phyloP scores from a whole-genome alignment of 2,113 vertebrate genomes.

The Gobius niger region DNA sequence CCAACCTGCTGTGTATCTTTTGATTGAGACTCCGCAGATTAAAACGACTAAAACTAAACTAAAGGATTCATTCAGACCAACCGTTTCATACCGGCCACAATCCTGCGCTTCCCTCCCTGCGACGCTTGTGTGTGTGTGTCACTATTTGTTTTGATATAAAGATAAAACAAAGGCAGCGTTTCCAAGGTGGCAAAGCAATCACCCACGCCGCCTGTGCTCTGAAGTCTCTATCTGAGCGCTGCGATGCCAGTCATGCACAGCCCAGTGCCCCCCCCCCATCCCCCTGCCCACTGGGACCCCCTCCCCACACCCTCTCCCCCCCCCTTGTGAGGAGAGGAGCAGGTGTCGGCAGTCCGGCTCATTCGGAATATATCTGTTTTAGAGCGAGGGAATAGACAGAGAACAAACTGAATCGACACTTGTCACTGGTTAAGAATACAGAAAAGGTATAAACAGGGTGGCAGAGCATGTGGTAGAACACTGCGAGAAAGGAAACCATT shows the following conservation, averaged over 20 bases:
- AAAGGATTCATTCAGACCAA: no score
- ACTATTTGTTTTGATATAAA: not conserved
- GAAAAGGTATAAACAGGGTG: not conserved
- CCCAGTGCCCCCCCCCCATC: slow-evolving; percentile 13
- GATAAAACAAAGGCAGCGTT: not conserved
- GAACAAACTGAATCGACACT: slow-evolving; percentile 23
- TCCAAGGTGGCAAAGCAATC: slow-evolving; percentile 9
- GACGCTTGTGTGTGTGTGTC: not conserved
- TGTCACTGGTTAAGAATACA: not conserved
- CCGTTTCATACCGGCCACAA: not conserved
- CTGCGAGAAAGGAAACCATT: no score
- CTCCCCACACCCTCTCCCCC: not conserved
- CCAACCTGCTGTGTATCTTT: no score
- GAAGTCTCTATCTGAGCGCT: slow-evolving; percentile 25
- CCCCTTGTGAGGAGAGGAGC: slow-evolving; percentile 22
- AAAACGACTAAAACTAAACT: no score
- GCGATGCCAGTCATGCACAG: slow-evolving; percentile 18
- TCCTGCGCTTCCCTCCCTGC: not conserved
- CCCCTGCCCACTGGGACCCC: slow-evolving; percentile 36
- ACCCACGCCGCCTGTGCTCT: slow-evolving; percentile 1
- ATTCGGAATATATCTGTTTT: slow-evolving; percentile 53
- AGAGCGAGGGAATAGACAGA: slow-evolving; percentile 35
- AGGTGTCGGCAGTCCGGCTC: slow-evolving; percentile 46
- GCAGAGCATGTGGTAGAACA: no score
- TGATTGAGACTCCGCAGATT: no score